Conservation (phyloP, 2,888 invertebrate genomes). For the Tineola bisselliella region DNA sequence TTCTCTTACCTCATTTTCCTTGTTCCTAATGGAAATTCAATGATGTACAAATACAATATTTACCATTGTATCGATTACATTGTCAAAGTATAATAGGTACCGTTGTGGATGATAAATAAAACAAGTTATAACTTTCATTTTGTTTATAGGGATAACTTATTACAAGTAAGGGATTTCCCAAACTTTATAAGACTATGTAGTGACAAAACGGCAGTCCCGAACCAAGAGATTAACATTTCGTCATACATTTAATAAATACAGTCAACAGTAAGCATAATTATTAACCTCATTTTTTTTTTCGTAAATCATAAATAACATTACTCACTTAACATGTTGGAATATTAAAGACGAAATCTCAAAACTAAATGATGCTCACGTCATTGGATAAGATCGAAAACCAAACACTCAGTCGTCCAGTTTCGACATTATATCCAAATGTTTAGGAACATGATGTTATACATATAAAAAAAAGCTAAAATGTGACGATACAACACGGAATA, state of each 20-base stretch:
- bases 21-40: slow-evolving; percentile 17
- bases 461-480: slow-evolving; percentile 12
- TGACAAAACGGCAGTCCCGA: slow-evolving; percentile 61
- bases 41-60: not conserved
- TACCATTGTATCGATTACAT: no score
- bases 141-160: slow-evolving; percentile 68
- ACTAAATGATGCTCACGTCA: slow-evolving; percentile 27
- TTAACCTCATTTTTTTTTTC: slow-evolving; percentile 55
- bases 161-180: slow-evolving; percentile 66
- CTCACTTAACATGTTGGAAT: slow-evolving; percentile 55
- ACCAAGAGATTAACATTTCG: slow-evolving; percentile 60
- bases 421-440: not conserved
- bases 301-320: slow-evolving; percentile 58
- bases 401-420: not conserved
- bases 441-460: slow-evolving; percentile 11
- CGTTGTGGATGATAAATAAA: slow-evolving; percentile 22
- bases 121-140: slow-evolving; percentile 42
- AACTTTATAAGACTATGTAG: slow-evolving; percentile 41
- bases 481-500: not conserved
- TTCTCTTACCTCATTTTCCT: not conserved
- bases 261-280: slow-evolving; percentile 67
- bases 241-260: slow-evolving; percentile 67
- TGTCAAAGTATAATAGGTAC: not conserved
- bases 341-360: slow-evolving; percentile 45
- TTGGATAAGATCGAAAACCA: not conserved